Conservation (phyloP, 2,113 vertebrate species). For the Lates calcarifer region DNA sequence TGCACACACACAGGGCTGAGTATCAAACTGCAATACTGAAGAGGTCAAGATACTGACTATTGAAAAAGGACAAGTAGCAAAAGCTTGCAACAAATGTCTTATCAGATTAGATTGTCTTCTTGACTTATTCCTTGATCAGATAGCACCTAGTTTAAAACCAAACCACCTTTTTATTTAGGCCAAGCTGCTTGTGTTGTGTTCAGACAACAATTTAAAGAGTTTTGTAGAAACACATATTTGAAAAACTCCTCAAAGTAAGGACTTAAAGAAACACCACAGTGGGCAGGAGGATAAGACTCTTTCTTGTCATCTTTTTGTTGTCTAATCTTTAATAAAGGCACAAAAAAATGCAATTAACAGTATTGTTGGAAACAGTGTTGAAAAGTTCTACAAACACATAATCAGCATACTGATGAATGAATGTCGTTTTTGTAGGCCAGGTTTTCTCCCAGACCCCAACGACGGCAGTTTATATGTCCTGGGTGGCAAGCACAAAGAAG, state of each 20-base stretch:
- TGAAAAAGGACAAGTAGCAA: neutral
- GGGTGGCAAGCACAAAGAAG: conserved; percentile 93
- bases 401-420: neutral
- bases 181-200: neutral
- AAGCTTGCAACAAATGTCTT: neutral
- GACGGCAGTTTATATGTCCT: conserved; percentile 96
- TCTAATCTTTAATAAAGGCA: no score
- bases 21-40: neutral
- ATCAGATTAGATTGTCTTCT: neutral
- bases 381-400: no score
- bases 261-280: no score
- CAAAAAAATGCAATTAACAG: no score
- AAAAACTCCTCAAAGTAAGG: no score
- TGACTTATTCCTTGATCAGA: neutral
- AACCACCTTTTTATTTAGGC: no score
- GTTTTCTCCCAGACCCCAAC: conserved; percentile 95
- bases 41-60: no score
- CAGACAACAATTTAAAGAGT: neutral
- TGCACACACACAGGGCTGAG: neutral
- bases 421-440: conserved; percentile 84
- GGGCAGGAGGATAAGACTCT: no score
- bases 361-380: no score
- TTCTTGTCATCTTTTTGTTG: no score
- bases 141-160: neutral
- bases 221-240: neutral